These are phyloP conservation scores for Emmelina monodactyla DNA, from an alignment of 2,888 invertebrate species.

Conservation along the genomic window DNA sequence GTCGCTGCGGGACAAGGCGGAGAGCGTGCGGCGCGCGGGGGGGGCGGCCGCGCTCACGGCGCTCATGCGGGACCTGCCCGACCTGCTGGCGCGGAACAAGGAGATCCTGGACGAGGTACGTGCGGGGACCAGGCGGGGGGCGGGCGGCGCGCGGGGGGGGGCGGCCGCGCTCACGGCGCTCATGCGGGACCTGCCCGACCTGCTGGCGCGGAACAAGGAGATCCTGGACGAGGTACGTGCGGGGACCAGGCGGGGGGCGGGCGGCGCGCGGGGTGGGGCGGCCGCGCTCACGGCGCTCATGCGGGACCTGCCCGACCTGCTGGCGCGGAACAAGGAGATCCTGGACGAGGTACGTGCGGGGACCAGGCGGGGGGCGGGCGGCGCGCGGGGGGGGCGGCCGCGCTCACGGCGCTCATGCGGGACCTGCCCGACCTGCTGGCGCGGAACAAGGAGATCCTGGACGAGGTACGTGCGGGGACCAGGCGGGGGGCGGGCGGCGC, in stretches of 20 bases:
- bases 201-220: constrained; percentile 85
- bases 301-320: constrained; percentile 86
- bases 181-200: constrained; percentile 87
- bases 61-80: constrained; percentile 87
- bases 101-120: constrained; percentile 90
- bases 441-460: constrained; percentile 88
- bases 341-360: constrained; percentile 95
- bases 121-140: constrained; percentile 86
- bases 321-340: constrained; percentile 88
- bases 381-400: constrained; percentile 81
- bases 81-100: constrained; percentile 84
- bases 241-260: constrained; percentile 84
- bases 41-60: constrained; percentile 76
- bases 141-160: constrained; percentile 81
- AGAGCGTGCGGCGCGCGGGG: constrained; percentile 76
- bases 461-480: too few species aligned
- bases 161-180: constrained; percentile 72
- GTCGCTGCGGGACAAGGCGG: constrained; percentile 87
- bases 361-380: too few species aligned
- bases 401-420: constrained; percentile 75
- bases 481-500: constrained; percentile 81
- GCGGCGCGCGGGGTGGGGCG: constrained; percentile 81
- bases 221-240: constrained; percentile 96
- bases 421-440: constrained; percentile 91
- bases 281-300: constrained; percentile 75